phyloP scores from a whole-genome alignment of 2,888 invertebrate species.

The Drosophila testacea region DNA sequence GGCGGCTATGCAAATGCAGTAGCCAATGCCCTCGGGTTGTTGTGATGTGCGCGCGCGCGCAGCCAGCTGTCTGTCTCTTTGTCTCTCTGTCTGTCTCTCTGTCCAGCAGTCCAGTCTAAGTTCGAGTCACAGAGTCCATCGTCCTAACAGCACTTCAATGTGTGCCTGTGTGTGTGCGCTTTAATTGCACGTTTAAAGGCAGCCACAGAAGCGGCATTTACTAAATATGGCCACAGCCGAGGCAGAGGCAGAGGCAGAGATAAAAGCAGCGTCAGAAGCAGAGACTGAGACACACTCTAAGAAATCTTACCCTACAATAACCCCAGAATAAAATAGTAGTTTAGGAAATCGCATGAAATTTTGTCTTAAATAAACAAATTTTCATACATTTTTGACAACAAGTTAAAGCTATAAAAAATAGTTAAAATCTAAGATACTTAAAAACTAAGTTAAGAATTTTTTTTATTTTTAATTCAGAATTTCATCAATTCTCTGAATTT shows the following conservation, averaged over 20 bases:
- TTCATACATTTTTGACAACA: too few relatives aligned
- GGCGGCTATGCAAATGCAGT: constrained; percentile 84
- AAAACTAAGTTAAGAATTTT: too few relatives aligned
- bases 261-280: constrained; percentile 10
- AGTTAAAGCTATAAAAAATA: too few relatives aligned
- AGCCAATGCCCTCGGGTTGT: constrained; percentile 84
- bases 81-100: constrained; percentile 4
- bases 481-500: too few relatives aligned
- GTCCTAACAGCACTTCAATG: constrained; percentile 48
- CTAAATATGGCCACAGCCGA: constrained; percentile 75
- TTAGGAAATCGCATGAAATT: too few relatives aligned
- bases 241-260: constrained; percentile 37
- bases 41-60: constrained; percentile 80
- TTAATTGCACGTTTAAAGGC: constrained; percentile 81
- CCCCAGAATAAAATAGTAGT: too few relatives aligned
- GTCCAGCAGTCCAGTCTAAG: constrained; percentile 22
- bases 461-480: too few relatives aligned
- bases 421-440: too few relatives aligned
- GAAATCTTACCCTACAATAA: background rate
- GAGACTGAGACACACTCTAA: background rate
- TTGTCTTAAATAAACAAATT: too few relatives aligned
- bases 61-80: constrained; percentile 23
- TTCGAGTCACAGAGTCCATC: constrained; percentile 26
- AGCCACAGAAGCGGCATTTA: constrained; percentile 79
- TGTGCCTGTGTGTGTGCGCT: constrained; percentile 59